Evolutionary conservation across 2,888 invertebrate genomes (phyloP).

Genomic region (Ennomos quercinarius): DNA sequence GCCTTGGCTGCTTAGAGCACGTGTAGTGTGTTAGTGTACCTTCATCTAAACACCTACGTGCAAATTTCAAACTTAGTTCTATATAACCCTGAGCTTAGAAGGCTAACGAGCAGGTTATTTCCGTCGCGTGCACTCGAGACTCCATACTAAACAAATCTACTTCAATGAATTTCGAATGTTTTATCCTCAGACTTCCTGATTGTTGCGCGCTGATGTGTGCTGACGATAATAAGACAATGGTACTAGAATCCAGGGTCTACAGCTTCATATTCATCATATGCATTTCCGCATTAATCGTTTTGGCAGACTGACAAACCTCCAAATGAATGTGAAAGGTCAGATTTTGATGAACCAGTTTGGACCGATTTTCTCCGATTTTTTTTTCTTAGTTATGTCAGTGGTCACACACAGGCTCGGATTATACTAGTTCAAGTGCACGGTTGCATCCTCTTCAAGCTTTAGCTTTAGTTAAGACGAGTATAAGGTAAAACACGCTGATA

Average conservation of each 20-base stretch:
- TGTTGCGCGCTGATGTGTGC: conserved; percentile 24
- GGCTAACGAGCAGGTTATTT: conserved; percentile 4
- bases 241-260: conserved; percentile 22
- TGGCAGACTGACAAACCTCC: conserved; percentile 5
- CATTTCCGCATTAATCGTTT: conserved; percentile 15
- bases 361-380: conserved; percentile 20
- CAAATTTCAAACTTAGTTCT: not conserved
- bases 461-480: too few relatives aligned
- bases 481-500: too few relatives aligned
- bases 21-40: too few relatives aligned
- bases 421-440: too few relatives aligned
- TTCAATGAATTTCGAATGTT: conserved; percentile 14
- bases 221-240: conserved; percentile 24
- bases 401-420: too few relatives aligned
- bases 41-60: not conserved
- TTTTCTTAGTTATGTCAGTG: too few relatives aligned
- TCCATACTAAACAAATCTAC: conserved; percentile 5
- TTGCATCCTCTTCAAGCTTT: too few relatives aligned
- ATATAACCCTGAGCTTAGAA: conserved; percentile 7
- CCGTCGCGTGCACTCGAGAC: conserved; percentile 2
- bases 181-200: conserved; percentile 25
- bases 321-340: conserved; percentile 22
- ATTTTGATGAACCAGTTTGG: conserved; percentile 17
- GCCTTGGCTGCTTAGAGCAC: too few relatives aligned
- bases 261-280: conserved; percentile 10